Evolutionary conservation across 2,888 invertebrate species (phyloP).

Genomic region (Hypomecis atomaria): DNA sequence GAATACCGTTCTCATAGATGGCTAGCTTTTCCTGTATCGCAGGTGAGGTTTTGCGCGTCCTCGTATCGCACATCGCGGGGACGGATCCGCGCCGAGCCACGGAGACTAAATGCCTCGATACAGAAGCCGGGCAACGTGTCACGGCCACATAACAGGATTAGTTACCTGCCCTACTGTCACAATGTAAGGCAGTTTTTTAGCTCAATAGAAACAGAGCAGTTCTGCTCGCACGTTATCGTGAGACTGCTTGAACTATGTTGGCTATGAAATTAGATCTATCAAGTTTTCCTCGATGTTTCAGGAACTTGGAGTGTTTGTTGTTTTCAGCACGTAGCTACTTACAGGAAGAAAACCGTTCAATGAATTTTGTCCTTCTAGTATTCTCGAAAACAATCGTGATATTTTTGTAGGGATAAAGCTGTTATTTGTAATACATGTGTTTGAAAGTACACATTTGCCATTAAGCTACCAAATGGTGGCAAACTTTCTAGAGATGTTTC

Average conservation of each 20-base stretch:
- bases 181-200: slow-evolving; percentile 28
- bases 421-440: too few relatives aligned
- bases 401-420: too few relatives aligned
- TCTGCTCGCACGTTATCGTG: not conserved
- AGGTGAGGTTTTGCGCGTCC: slow-evolving; percentile 74
- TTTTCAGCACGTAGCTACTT: too few relatives aligned
- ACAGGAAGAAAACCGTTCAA: too few relatives aligned
- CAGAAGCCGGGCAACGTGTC: slow-evolving; percentile 82
- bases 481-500: too few relatives aligned
- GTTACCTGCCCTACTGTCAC: slow-evolving; percentile 69
- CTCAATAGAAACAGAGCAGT: slow-evolving; percentile 3
- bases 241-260: slow-evolving; percentile 13
- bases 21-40: slow-evolving; percentile 81
- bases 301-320: too few relatives aligned
- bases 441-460: too few relatives aligned
- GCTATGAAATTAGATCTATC: slow-evolving; percentile 11
- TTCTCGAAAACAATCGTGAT: too few relatives aligned
- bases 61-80: slow-evolving; percentile 76
- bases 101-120: slow-evolving; percentile 68
- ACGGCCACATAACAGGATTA: slow-evolving; percentile 84
- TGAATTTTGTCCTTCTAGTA: too few relatives aligned
- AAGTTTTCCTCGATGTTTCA: too few relatives aligned
- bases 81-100: slow-evolving; percentile 66
- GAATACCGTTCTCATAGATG: slow-evolving; percentile 82
- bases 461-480: too few relatives aligned